These are phyloP conservation scores for Atta colombica DNA, from an alignment of 1,140 invertebrate species.

Conservation along the genomic window DNA sequence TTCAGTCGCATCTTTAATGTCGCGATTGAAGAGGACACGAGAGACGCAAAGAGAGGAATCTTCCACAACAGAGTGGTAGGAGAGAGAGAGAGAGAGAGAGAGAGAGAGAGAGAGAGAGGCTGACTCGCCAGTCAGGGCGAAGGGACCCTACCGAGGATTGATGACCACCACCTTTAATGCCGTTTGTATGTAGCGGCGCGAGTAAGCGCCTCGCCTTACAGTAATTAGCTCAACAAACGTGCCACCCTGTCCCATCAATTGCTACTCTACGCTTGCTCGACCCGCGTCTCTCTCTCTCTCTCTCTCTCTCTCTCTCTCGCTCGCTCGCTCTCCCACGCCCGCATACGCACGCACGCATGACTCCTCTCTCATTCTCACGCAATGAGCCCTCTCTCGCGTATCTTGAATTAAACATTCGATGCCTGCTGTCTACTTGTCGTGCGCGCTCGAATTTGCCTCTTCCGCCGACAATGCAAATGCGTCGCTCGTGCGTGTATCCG, in stretches of 20 bases:
- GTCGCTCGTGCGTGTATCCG: constrained; percentile 51
- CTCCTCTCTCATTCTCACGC: constrained; percentile 56
- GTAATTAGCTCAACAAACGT: constrained; percentile 87
- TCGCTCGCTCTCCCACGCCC: background rate
- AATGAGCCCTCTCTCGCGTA: constrained; percentile 71
- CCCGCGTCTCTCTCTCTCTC: constrained; percentile 50
- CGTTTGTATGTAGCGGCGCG: constrained; percentile 86
- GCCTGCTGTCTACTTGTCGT: constrained; percentile 84
- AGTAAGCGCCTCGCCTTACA: constrained; percentile 86
- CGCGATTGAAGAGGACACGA: constrained; percentile 35
- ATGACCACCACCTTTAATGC: constrained; percentile 86
- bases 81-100: background rate
- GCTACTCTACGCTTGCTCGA: constrained; percentile 81
- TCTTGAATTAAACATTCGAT: constrained; percentile 87
- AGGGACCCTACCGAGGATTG: constrained; percentile 82
- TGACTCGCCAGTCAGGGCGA: constrained; percentile 78
- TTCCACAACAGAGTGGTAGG: constrained; percentile 8
- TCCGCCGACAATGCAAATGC: constrained; percentile 80
- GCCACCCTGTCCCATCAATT: constrained; percentile 86
- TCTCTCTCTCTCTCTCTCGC: constrained; percentile 3
- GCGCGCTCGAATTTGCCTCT: constrained; percentile 74
- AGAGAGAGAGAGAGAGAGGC: background rate
- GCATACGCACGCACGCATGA: constrained; percentile 34
- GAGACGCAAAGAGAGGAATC: constrained; percentile 44
- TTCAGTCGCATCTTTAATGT: constrained; percentile 16